Conservation (phyloP, 2,888 invertebrate genomes). For the Drosophila phalerata region DNA sequence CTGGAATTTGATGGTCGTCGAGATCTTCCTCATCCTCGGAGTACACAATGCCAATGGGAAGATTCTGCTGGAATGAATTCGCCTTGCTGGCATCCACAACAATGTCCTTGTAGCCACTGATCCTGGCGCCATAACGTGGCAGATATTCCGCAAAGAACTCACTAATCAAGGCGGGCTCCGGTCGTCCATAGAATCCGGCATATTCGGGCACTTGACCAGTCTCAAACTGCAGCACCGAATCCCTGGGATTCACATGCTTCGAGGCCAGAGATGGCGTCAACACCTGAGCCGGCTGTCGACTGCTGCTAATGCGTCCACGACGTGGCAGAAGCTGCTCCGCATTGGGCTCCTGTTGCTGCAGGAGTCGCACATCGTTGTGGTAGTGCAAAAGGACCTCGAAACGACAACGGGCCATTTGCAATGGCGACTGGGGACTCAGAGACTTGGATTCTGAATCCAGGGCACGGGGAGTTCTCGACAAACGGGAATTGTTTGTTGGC, state of each 20-base stretch:
- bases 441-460: neutral
- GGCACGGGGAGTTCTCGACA: neutral
- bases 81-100: conserved; percentile 57
- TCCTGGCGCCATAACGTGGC: conserved; percentile 56
- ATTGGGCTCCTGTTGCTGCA: conserved; percentile 28
- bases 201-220: conserved; percentile 44
- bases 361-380: conserved; percentile 29
- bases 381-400: conserved; percentile 36
- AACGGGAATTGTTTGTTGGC: neutral
- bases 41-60: conserved; percentile 55
- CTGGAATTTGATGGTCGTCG: neutral
- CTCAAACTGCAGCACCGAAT: conserved; percentile 40
- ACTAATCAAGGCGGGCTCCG: conserved; percentile 28
- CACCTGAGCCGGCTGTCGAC: neutral
- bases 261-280: conserved; percentile 17
- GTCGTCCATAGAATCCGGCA: conserved; percentile 59
- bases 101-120: conserved; percentile 53
- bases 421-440: neutral
- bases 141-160: conserved; percentile 59
- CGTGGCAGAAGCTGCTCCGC: conserved; percentile 31
- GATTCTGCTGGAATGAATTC: conserved; percentile 60
- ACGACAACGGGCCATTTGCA: conserved; percentile 47
- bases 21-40: conserved; percentile 57
- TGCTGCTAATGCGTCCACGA: conserved; percentile 40
- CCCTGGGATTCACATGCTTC: conserved; percentile 47